phyloP scores from a whole-genome alignment of 2,797 vertebrate species.

The Helostoma temminkii region DNA sequence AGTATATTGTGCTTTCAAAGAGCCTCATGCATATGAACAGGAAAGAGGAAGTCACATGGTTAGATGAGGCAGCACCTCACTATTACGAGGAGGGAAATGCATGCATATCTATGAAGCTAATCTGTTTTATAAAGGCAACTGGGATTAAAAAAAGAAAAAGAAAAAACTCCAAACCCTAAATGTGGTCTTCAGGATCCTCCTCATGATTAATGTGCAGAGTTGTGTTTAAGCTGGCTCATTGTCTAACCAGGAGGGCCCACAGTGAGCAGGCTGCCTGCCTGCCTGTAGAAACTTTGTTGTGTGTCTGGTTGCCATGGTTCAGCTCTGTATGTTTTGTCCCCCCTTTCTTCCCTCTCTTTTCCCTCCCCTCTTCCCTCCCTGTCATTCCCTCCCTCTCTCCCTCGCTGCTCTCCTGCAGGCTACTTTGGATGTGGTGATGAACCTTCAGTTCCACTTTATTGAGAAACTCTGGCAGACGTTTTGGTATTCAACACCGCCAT shows the following conservation, averaged over 20 bases:
- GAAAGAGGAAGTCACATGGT: slow-evolving; percentile 68
- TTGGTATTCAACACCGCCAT: slow-evolving; percentile 92
- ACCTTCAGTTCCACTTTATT: slow-evolving; percentile 96
- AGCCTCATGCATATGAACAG: slow-evolving; percentile 54
- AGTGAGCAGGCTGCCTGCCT: slow-evolving; percentile 71
- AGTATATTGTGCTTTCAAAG: slow-evolving; percentile 30
- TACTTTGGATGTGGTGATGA: slow-evolving; percentile 95
- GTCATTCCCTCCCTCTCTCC: slow-evolving; percentile 5
- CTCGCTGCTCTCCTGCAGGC: slow-evolving; percentile 82
- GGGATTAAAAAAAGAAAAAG: slow-evolving; percentile 13
- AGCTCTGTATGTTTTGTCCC: slow-evolving; percentile 75
- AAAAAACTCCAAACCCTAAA: slow-evolving; percentile 28
- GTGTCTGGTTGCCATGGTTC: slow-evolving; percentile 83
- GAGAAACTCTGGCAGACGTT: slow-evolving; percentile 99
- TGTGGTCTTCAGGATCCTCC: slow-evolving; percentile 44
- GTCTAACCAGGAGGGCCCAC: slow-evolving; percentile 66
- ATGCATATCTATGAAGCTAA: slow-evolving; percentile 6
- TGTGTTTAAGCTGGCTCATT: slow-evolving; percentile 73
- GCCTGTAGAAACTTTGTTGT: slow-evolving; percentile 82
- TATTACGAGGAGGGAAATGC: slow-evolving; percentile 22
- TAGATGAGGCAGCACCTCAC: slow-evolving; percentile 35
- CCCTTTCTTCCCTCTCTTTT: slow-evolving; percentile 22
- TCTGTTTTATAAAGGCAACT: slow-evolving; percentile 22
- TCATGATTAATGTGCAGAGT: slow-evolving; percentile 74
- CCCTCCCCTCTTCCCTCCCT: slow-evolving; percentile 31